Evolutionary conservation across 1,140 invertebrate species (phyloP).

Genomic region (Drosophila insularis): DNA sequence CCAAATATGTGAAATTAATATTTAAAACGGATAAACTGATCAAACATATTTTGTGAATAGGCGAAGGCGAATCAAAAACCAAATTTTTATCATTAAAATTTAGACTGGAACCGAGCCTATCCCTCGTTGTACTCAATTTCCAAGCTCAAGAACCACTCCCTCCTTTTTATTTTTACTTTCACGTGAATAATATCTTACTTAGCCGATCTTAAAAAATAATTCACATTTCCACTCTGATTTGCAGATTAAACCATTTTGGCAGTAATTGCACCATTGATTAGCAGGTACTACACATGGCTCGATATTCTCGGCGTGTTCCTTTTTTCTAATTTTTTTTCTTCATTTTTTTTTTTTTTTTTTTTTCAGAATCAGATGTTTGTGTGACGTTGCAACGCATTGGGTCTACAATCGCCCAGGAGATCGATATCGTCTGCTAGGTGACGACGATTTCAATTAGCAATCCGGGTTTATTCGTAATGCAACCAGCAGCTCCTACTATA

Average conservation of each 20-base stretch:
- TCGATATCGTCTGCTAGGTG: conserved; percentile 50
- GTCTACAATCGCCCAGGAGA: conserved; percentile 47
- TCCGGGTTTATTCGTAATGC: conserved; percentile 59
- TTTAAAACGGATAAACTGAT: not conserved
- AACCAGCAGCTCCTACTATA: conserved; percentile 56
- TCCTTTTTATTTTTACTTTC: not conserved
- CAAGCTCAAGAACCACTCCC: not conserved
- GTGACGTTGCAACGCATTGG: conserved; percentile 50
- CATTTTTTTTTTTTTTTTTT: not conserved
- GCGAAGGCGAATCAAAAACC: not conserved
- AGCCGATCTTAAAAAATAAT: not conserved
- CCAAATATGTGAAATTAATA: conserved; percentile 7
- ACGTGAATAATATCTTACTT: not conserved
- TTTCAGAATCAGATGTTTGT: conserved; percentile 60
- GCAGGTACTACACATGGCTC: conserved; percentile 21
- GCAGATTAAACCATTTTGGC: conserved; percentile 8
- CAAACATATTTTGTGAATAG: not conserved
- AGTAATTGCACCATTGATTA: conserved; percentile 15
- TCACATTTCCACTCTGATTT: not conserved
- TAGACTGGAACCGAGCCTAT: not conserved
- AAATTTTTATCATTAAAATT: not conserved
- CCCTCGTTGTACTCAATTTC: not conserved
- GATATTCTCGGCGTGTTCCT: not conserved
- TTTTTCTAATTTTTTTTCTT: too few species aligned
- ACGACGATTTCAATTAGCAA: conserved; percentile 37